These are phyloP conservation scores for Tetranychus cinnabarinus DNA, from an alignment of 1,140 invertebrate species.

Conservation along the genomic window DNA sequence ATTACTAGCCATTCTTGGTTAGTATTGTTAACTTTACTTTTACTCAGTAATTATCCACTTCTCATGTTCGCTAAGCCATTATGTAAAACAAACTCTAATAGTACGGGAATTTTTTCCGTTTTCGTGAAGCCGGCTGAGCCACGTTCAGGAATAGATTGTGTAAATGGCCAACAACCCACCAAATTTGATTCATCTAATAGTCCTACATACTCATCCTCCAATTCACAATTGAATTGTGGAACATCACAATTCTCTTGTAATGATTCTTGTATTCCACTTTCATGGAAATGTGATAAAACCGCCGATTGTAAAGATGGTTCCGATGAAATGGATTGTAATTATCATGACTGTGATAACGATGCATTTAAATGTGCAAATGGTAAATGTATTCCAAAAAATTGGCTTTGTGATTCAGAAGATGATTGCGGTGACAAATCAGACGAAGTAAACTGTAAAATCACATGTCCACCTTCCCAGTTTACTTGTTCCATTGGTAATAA, in stretches of 20 bases:
- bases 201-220: too few relatives aligned
- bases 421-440: conserved; percentile 18
- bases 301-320: conserved; percentile 18
- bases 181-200: too few relatives aligned
- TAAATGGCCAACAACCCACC: too few relatives aligned
- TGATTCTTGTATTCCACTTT: conserved; percentile 16
- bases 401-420: conserved; percentile 26
- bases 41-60: too few relatives aligned
- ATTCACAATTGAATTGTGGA: too few relatives aligned
- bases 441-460: conserved; percentile 19
- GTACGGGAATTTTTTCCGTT: too few relatives aligned
- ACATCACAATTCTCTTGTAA: conserved; percentile 14
- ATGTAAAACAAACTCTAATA: too few relatives aligned
- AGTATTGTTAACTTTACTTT: too few relatives aligned
- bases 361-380: neutral
- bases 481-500: neutral
- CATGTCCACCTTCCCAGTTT: neutral
- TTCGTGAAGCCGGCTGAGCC: too few relatives aligned
- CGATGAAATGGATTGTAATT: neutral
- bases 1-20: too few relatives aligned
- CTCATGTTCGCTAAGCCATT: too few relatives aligned
- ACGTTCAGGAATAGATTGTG: too few relatives aligned
- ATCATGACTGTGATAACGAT: neutral
- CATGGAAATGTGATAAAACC: conserved; percentile 16
- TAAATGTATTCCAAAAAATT: neutral